phyloP scores from a whole-genome alignment of 2,113 vertebrate genomes.

The Cnemophilus loriae region DNA sequence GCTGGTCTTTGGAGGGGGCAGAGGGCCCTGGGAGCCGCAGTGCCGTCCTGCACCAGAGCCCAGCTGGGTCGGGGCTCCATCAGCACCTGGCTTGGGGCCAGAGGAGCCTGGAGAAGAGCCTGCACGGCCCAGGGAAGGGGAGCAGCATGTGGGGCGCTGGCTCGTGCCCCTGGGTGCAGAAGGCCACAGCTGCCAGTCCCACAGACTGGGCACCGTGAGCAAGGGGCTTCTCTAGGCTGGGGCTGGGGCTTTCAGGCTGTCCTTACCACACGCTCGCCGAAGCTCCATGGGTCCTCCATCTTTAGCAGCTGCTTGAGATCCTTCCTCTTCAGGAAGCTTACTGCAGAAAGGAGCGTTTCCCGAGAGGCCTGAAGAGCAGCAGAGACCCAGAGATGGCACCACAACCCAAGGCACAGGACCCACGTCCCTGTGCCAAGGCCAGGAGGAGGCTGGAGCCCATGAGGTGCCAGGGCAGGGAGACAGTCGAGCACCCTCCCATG shows the following conservation, averaged over 20 bases:
- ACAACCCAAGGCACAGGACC: not conserved
- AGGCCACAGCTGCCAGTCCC: not conserved
- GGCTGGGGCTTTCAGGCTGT: not conserved
- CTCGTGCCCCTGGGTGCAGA: not conserved
- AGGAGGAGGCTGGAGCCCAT: not conserved
- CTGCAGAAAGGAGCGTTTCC: not conserved
- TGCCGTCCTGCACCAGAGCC: not conserved
- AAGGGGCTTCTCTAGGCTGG: not conserved
- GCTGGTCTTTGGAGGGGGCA: not conserved
- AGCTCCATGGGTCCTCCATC: not conserved
- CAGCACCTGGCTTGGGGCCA: not conserved
- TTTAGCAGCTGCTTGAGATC: not conserved
- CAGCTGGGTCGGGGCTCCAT: not conserved
- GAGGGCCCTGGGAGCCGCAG: not conserved
- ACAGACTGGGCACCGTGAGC: fast-evolving
- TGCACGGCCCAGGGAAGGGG: not conserved
- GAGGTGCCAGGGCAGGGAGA: not conserved
- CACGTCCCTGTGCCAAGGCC: not conserved
- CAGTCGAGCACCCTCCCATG: no score
- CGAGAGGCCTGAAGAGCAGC: not conserved
- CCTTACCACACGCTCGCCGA: not conserved
- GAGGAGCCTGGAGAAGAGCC: not conserved
- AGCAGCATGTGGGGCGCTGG: not conserved
- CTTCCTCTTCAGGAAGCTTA: not conserved
- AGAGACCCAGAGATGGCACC: not conserved